Base-by-base conservation (phyloP, 2,797 vertebrate genomes). In the Euthynnus affinis region DNA sequence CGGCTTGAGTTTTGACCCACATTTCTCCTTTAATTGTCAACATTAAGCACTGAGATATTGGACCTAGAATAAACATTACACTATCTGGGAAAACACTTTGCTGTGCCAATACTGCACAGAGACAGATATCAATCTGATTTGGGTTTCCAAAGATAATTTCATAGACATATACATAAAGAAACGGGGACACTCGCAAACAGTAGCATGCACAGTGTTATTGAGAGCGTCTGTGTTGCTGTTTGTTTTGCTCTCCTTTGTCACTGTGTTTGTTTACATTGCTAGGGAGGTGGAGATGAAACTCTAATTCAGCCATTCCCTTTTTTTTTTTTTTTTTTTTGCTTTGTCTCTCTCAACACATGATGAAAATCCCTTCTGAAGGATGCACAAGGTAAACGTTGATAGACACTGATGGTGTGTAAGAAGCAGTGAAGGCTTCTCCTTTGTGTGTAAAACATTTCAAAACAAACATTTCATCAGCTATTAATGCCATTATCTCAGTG, bases 241-340 rank as follows among this genome's bases (percentile, higher is more conserved):
- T 85, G 83, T 74, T 74, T 76, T 68, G 58, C 46, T 74, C 49
- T 63, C 68, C 48, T 84, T 82, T 77, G 74, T 78, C 61, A 56
- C 51, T 10, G 10, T 74, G 80, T 92, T 87, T 92, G 79, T 77
- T 89, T 83, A 77, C 73, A 87, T 64, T 83, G 81, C 78, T 78
- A 76, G 63, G 90, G 76, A 84, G 80, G 76, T 81, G 71, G 75
- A 85, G 76, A 84, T 82, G 63, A 84, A 82, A 40, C 51, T 77
- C 66, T 79, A 29, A 17, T 57, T 70, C 59, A 34, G 18, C 51
- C 55, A 9, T 9, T 68, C 23, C 42, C 32, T 72, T 22, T 80
- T 44, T 48, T 67, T 59, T 52, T 62, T 22, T 72, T 22, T 80
- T 44, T 48, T 67, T 59, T 52, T 62, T 22, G 18, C 51, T 22